These are phyloP conservation scores for Echinops telfairi DNA, from an alignment of 2,113 vertebrate species.

Conservation along the genomic window DNA sequence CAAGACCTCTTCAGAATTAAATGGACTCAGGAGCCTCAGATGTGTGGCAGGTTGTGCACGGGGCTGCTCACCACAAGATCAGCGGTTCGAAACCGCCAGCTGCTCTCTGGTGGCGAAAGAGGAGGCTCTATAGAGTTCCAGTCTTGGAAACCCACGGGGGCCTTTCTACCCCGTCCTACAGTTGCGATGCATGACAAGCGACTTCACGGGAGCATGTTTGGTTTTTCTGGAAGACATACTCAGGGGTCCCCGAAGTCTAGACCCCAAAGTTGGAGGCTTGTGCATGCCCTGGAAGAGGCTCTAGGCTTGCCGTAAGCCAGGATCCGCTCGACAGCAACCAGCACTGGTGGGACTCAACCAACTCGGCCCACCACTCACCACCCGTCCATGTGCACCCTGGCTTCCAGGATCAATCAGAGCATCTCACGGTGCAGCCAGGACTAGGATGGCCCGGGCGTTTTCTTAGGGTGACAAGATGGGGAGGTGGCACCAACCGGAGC, in stretches of 20 bases:
- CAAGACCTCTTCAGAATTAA: not conserved
- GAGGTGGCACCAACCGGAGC: fast-evolving
- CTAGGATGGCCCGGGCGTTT: not conserved
- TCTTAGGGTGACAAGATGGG: not conserved
- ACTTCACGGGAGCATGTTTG: too few relatives aligned
- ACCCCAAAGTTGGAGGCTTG: not conserved
- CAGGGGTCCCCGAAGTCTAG: not conserved
- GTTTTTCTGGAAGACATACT: too few relatives aligned
- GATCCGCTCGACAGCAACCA: not conserved
- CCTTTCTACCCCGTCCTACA: too few relatives aligned
- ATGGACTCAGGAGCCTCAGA: too few relatives aligned
- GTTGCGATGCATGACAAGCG: too few relatives aligned
- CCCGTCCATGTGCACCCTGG: fast-evolving
- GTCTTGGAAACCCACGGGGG: too few relatives aligned
- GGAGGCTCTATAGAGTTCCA: too few relatives aligned
- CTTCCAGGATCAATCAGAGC: fast-evolving
- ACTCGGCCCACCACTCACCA: not conserved
- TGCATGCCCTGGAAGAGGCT: not conserved
- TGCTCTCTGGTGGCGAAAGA: too few relatives aligned
- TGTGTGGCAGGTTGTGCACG: too few relatives aligned
- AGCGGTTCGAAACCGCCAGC: too few relatives aligned
- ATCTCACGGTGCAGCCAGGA: too few relatives aligned
- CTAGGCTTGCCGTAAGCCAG: not conserved
- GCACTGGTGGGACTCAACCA: not conserved
- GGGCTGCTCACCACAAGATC: too few relatives aligned